These are phyloP conservation scores for Rhombomys opimus DNA, from an alignment of 2,113 vertebrate species.

Conservation along the genomic window DNA sequence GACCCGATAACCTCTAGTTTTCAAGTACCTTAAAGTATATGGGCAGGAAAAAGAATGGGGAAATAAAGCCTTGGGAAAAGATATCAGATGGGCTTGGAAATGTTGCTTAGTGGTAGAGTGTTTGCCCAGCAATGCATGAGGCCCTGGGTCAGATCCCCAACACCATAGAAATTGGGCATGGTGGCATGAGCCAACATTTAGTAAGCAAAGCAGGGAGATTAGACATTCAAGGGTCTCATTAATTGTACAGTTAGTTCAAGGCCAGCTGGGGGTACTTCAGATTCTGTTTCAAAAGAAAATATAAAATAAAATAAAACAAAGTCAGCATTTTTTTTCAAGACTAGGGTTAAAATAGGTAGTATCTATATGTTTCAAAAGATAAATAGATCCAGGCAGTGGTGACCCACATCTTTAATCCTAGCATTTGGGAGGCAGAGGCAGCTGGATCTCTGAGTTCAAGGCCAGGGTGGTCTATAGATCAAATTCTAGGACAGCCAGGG, in stretches of 20 bases:
- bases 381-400: not conserved
- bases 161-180: not conserved
- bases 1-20: constrained; percentile 42
- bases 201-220: not conserved
- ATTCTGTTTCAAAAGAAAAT: not conserved
- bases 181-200: not conserved
- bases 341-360: constrained; percentile 21
- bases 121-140: not conserved
- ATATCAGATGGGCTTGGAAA: not conserved
- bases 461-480: not conserved
- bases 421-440: not conserved
- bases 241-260: not conserved
- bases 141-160: not conserved
- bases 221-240: not conserved
- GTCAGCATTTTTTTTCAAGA: not conserved
- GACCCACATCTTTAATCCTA: not conserved
- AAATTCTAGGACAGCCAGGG: not conserved
- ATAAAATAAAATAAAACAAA: not conserved
- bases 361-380: constrained; percentile 37
- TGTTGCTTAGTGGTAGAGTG: not conserved
- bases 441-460: not conserved
- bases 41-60: constrained; percentile 37
- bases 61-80: constrained; percentile 1
- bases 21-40: constrained; percentile 51
- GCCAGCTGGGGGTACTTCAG: not conserved